Evolutionary conservation across 2,888 invertebrate species (phyloP).

Genomic region (Chloromyia formosa): DNA sequence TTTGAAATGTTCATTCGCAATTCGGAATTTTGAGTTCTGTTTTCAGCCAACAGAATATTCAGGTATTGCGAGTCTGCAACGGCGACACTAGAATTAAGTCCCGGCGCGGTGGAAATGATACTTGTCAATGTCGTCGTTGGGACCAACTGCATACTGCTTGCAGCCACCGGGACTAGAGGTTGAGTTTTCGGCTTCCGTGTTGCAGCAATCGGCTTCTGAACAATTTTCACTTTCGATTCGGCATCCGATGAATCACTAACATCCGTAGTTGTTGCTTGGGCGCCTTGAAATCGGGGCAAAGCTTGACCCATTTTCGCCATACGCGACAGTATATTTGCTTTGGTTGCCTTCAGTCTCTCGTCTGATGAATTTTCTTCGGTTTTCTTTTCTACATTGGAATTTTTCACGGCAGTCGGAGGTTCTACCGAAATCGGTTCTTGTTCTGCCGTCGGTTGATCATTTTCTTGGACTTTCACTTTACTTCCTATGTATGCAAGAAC

Average conservation of each 20-base stretch:
- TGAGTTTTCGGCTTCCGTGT: conserved; percentile 49
- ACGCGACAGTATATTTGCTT: conserved; percentile 66
- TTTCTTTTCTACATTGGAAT: not conserved
- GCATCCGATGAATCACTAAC: conserved; percentile 65
- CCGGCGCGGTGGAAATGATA: not conserved
- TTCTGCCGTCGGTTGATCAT: conserved; percentile 22
- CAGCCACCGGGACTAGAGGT: conserved; percentile 52
- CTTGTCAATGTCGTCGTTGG: conserved; percentile 31
- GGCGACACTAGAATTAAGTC: not conserved
- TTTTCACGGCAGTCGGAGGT: not conserved
- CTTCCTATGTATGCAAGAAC: conserved; percentile 57
- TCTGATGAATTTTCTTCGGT: conserved; percentile 36
- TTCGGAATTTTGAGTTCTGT: conserved; percentile 72
- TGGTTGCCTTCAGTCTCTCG: conserved; percentile 52
- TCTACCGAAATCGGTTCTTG: not conserved
- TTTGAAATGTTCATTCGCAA: conserved; percentile 72
- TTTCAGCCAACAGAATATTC: conserved; percentile 69
- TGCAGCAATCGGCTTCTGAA: conserved; percentile 47
- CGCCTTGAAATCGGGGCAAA: conserved; percentile 60
- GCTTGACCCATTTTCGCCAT: conserved; percentile 69
- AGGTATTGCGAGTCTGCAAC: conserved; percentile 62
- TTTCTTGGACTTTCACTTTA: not conserved
- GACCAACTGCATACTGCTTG: conserved; percentile 32
- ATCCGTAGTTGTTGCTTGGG: conserved; percentile 55
- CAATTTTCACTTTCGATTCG: conserved; percentile 55